These are phyloP conservation scores for Tipula confusa DNA, from an alignment of 2,888 invertebrate species.

Conservation along the genomic window DNA sequence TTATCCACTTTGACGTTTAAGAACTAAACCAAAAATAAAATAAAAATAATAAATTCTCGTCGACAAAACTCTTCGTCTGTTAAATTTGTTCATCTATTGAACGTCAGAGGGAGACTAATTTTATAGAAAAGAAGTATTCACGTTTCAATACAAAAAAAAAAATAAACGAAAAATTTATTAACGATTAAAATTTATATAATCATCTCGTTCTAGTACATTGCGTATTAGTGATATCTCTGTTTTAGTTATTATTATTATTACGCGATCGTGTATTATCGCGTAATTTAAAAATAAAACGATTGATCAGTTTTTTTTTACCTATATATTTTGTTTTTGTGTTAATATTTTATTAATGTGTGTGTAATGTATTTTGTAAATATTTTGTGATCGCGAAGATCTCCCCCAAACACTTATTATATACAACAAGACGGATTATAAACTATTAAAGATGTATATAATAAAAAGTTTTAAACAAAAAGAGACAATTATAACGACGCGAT, in stretches of 20 bases:
- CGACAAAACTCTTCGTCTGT: background rate
- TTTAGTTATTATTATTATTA: background rate
- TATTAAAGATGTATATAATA: background rate
- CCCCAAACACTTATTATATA: background rate
- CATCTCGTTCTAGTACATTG: background rate
- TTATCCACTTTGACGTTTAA: conserved; percentile 5
- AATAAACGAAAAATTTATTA: background rate
- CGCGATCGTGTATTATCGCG: background rate
- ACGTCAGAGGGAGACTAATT: conserved; percentile 30
- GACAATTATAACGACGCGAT: conserved; percentile 4
- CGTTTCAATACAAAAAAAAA: background rate
- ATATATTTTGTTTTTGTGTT: background rate
- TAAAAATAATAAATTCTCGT: background rate
- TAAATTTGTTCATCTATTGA: conserved; percentile 27
- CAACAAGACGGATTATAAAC: background rate
- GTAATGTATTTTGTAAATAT: no score
- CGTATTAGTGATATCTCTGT: background rate
- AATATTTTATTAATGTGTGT: no score
- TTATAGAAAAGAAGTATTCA: background rate
- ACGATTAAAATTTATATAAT: background rate
- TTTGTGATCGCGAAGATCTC: background rate
- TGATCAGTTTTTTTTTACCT: background rate
- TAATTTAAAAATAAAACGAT: background rate
- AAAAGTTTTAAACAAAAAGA: conserved; percentile 9
- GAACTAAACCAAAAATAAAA: conserved; percentile 15